Base-by-base conservation (phyloP, 2,888 invertebrate genomes). In the Mechanitis mazaeus region DNA sequence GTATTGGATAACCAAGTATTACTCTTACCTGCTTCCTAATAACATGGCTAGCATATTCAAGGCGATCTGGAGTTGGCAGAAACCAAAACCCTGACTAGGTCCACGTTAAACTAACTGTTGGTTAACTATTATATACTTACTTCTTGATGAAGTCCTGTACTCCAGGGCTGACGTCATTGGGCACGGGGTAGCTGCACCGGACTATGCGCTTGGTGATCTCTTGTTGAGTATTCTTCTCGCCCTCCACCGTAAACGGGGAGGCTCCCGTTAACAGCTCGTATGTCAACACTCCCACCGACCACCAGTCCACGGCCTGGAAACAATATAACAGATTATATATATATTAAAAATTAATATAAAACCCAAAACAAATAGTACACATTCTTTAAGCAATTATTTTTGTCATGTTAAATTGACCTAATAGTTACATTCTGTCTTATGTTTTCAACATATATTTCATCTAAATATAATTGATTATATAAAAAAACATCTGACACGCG, bases 261-360 rank as follows among this genome's bases (percentile, higher is more conserved):
- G 98, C 97, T 59, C 99, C 98, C 0, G 98, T 98, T 60, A 99
- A 89, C 54, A 99, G 92, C 87, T 99, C 98, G 91, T 98, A 99
- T 0, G 98, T 97, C 55, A 99, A 89, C 2, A 99, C 98, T 6
- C 98, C 98, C 6, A 98, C 95, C 42, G 98, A 98, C 99, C 99
- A 99, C 98, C 98, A 99, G 90, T 99, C 99, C 5, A 98, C 98
- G 57, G 97, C 96, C 95, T 97, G 91, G 35, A 82, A 82, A 75
- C 78, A 86, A 84, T n/a, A 54, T 20, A 20, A 20, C 20, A 20
- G 20, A 20, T 20, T 20, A 20, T 45, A n/a, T 53, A 33, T 5
- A 53, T 28, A 9, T 46, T 38, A 0, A 53, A 56, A 50, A 7
- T 9, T 50, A 31, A 28, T 7, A 42, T 31, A 50, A 28, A 11